Conservation (phyloP, 2,113 vertebrate species). For the Phalacrocorax pelagicus region DNA sequence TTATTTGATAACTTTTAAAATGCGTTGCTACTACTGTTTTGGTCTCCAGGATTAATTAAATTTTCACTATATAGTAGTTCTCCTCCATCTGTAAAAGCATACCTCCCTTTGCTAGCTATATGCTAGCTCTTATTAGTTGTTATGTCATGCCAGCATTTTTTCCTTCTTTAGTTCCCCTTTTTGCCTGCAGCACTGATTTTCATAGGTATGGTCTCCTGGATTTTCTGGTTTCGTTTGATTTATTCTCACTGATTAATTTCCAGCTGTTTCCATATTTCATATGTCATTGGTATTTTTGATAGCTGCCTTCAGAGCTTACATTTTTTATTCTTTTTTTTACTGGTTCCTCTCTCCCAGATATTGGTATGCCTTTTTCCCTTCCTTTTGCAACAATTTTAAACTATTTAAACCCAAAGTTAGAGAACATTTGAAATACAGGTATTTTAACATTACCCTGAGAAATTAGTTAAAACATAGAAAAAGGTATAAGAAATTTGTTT, state of each 20-base stretch:
- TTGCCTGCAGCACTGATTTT: not conserved
- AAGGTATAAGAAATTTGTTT: not conserved
- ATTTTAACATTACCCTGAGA: not conserved
- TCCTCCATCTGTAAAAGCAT: not conserved
- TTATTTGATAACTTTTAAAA: not conserved
- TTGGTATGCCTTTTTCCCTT: not conserved
- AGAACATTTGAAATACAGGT: not conserved
- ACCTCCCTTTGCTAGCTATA: not conserved
- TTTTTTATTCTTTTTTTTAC: not conserved
- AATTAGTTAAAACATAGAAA: not conserved
- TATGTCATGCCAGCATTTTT: not conserved
- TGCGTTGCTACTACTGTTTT: not conserved
- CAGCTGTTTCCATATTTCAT: slow-evolving; percentile 12
- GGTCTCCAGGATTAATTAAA: not conserved
- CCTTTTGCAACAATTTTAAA: not conserved
- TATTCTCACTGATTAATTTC: slow-evolving; percentile 26
- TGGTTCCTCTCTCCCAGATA: not conserved
- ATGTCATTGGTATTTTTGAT: not conserved
- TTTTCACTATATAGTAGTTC: not conserved
- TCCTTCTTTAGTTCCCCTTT: not conserved
- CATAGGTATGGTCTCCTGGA: not conserved
- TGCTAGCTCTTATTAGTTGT: not conserved
- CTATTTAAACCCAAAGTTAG: not conserved
- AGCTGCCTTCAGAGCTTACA: not conserved
- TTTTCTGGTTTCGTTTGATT: not conserved